Conservation (phyloP, 2,888 invertebrate species). For the Drosophila trichaetosa region DNA sequence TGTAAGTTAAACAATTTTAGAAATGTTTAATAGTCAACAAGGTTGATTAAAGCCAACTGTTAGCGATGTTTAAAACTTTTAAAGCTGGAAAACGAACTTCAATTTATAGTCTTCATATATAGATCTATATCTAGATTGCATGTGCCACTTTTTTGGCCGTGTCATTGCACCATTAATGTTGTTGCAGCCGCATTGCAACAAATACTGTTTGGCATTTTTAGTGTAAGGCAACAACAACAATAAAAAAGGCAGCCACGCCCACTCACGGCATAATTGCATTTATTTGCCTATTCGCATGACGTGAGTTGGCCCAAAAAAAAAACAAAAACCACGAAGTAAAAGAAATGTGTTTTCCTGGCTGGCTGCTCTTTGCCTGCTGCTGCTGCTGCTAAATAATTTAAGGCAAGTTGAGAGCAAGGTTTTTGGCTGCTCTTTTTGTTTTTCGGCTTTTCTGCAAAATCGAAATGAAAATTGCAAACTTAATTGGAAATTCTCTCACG, state of each 20-base stretch:
- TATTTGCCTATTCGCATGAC: slow-evolving; percentile 39
- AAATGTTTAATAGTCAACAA: neutral
- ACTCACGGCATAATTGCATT: slow-evolving; percentile 65
- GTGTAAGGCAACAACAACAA: slow-evolving; percentile 15
- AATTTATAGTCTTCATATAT: neutral
- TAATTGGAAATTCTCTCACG: slow-evolving; percentile 80
- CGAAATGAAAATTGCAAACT: slow-evolving; percentile 51
- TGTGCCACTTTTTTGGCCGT: slow-evolving; percentile 13
- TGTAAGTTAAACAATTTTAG: neutral
- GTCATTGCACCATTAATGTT: slow-evolving; percentile 34
- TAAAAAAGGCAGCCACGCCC: slow-evolving; percentile 55
- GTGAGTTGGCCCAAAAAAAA: slow-evolving; percentile 57
- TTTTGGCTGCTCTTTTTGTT: neutral
- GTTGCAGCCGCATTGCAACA: slow-evolving; percentile 53
- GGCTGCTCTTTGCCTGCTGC: slow-evolving; percentile 8
- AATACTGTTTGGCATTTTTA: slow-evolving; percentile 6
- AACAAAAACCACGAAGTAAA: neutral
- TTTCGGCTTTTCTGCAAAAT: slow-evolving; percentile 15
- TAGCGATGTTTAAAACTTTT: too few relatives aligned
- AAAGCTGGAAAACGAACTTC: neutral
- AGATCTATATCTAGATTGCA: neutral
- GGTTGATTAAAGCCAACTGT: neutral
- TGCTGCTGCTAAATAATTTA: slow-evolving; percentile 32
- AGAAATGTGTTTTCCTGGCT: slow-evolving; percentile 25
- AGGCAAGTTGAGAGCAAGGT: slow-evolving; percentile 20